Evolutionary conservation across 1,140 invertebrate genomes (phyloP).

Genomic region (Batillaria attramentaria): DNA sequence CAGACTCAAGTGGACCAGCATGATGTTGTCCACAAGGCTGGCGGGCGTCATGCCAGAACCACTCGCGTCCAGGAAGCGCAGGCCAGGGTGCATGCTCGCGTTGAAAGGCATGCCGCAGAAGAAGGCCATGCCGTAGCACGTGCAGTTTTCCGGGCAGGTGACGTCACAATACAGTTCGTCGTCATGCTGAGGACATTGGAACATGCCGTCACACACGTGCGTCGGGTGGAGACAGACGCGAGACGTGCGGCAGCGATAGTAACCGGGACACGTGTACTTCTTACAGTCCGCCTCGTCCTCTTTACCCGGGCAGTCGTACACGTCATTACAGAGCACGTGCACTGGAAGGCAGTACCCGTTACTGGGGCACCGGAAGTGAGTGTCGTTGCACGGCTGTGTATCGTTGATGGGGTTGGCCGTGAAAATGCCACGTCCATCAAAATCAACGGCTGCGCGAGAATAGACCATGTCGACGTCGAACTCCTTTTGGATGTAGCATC

Average conservation of each 20-base stretch:
- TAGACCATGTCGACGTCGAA: no score
- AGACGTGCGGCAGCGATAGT: constrained; percentile 28
- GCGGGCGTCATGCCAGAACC: background rate
- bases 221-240: constrained; percentile 24
- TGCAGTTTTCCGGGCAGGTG: constrained; percentile 29
- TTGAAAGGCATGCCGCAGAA: constrained; percentile 4
- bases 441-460: no score
- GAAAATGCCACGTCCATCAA: no score
- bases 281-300: constrained; percentile 34
- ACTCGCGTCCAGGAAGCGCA: constrained; percentile 8
- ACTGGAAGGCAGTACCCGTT: constrained; percentile 28
- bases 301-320: constrained; percentile 33
- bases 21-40: background rate
- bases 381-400: no score
- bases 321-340: constrained; percentile 31
- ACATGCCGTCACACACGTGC: constrained; percentile 31
- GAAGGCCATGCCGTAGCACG: constrained; percentile 27
- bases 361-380: no score
- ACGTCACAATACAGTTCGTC: constrained; percentile 37
- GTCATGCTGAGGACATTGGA: constrained; percentile 34
- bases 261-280: constrained; percentile 13
- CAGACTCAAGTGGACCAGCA: constrained; percentile 30
- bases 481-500: no score
- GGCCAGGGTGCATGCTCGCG: background rate
- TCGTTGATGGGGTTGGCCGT: no score